Evolutionary conservation across 2,113 vertebrate species (phyloP).

Genomic region (Recurvirostra avosetta): DNA sequence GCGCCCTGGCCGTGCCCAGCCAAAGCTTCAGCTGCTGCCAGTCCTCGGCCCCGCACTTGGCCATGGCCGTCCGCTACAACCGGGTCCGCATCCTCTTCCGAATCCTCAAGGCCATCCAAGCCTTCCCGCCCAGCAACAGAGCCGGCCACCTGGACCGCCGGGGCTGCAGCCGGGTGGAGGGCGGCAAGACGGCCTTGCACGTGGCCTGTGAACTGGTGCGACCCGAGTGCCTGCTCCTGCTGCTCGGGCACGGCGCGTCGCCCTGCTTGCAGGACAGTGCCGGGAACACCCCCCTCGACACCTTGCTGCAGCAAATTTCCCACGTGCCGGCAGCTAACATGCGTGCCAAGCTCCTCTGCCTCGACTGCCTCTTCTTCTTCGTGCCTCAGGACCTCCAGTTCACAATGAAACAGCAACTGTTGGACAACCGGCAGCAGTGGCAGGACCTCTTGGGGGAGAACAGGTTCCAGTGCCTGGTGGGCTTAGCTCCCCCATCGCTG

Average conservation of each 20-base stretch:
- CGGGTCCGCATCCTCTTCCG: constrained; percentile 79
- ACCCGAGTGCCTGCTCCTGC: constrained; percentile 82
- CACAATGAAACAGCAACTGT: constrained; percentile 69
- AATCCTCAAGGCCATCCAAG: constrained; percentile 78
- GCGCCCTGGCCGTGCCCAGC: constrained; percentile 78
- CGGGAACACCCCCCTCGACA: constrained; percentile 79
- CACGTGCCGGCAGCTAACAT: neutral
- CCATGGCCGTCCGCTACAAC: constrained; percentile 90
- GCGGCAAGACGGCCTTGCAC: constrained; percentile 83
- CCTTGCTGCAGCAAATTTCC: constrained; percentile 77
- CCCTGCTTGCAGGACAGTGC: constrained; percentile 69
- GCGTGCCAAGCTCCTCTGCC: constrained; percentile 75
- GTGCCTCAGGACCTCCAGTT: constrained; percentile 69
- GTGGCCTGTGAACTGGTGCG: constrained; percentile 85
- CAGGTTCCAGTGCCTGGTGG: constrained; percentile 83
- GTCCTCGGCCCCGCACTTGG: constrained; percentile 78
- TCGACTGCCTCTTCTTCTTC: constrained; percentile 87
- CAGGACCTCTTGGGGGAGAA: constrained; percentile 80
- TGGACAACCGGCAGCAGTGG: constrained; percentile 78
- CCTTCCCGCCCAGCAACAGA: constrained; percentile 46
- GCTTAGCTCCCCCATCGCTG: constrained; percentile 80
- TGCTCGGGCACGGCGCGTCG: constrained; percentile 82
- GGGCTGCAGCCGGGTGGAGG: constrained; percentile 82
- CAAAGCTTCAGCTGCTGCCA: constrained; percentile 86
- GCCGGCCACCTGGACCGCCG: constrained; percentile 76